A percentile compares a stretch with the other conserved stretches of the same genome.
Evolutionary conservation across 2,888 invertebrate species (phyloP).

Genomic region (Phrixothrix hirtus): DNA sequence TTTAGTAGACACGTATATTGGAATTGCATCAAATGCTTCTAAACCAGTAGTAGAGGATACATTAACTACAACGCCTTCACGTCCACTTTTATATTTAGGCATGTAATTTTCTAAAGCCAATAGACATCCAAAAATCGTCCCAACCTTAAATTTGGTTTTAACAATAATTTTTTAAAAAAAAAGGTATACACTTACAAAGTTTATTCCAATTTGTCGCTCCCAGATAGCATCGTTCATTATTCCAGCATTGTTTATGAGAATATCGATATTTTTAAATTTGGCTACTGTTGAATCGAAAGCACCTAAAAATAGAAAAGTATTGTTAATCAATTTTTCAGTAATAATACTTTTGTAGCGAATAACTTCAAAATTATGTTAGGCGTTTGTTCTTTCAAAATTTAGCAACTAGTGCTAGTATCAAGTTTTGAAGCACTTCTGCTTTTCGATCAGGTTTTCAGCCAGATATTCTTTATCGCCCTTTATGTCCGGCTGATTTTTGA

Average conservation of each 20-base stretch:
- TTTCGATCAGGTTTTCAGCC: too few species aligned
- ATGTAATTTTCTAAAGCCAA: conserved; percentile 56
- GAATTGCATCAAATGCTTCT: conserved; percentile 43
- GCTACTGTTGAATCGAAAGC: conserved; percentile 70
- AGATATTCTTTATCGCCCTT: too few species aligned
- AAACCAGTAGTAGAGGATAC: conserved; percentile 56
- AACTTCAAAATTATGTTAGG: too few species aligned
- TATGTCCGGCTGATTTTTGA: too few species aligned
- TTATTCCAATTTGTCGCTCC: conserved; percentile 35
- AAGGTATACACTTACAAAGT: conserved; percentile 29
- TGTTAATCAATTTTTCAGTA: too few species aligned
- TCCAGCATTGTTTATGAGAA: conserved; percentile 56
- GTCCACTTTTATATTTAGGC: conserved; percentile 55
- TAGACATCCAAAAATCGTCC: conserved; percentile 52
- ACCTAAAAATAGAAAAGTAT: too few species aligned
- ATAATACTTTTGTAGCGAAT: too few species aligned
- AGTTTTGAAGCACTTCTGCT: too few species aligned
- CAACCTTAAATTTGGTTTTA: conserved; percentile 44
- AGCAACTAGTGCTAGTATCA: too few species aligned
- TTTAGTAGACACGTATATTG: conserved; percentile 53
- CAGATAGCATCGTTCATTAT: conserved; percentile 34
- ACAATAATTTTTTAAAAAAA: conserved; percentile 6
- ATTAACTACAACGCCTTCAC: conserved; percentile 57
- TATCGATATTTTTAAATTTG: conserved; percentile 69
- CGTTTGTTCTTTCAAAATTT: too few species aligned